A percentile compares a stretch with the other conserved stretches of the same genome.
phyloP scores from a whole-genome alignment of 2,113 vertebrate genomes.

The Archocentrus centrarchus region DNA sequence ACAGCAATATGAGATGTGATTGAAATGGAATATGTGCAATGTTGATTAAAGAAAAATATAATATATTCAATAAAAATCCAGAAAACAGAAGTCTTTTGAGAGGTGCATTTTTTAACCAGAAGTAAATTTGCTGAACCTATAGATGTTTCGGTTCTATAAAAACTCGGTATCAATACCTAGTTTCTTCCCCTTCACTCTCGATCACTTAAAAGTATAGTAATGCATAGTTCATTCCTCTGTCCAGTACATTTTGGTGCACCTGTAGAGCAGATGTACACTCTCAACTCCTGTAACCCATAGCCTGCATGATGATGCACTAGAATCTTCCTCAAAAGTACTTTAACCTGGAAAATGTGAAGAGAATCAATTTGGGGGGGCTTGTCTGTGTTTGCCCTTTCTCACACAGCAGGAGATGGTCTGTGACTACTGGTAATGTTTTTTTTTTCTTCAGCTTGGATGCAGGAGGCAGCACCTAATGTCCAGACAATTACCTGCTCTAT shows the following conservation, averaged over 20 bases:
- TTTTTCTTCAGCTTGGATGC: neutral
- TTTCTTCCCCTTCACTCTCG: neutral
- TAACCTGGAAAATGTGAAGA: neutral
- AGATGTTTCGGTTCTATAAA: neutral
- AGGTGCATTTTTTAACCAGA: conserved; percentile 9
- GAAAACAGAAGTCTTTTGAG: conserved; percentile 53
- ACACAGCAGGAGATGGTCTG: conserved; percentile 3
- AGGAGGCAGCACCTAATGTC: conserved; percentile 3
- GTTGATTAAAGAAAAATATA: conserved; percentile 84
- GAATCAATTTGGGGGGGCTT: neutral
- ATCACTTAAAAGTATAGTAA: neutral
- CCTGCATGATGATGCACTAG: neutral
- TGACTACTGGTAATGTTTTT: neutral
- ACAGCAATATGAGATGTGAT: conserved; percentile 88
- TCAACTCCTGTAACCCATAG: neutral
- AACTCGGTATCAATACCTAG: neutral
- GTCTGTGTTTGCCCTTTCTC: conserved; percentile 4
- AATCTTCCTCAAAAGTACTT: neutral
- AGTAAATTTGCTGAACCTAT: neutral
- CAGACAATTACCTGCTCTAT: neutral
- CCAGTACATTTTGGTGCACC: neutral
- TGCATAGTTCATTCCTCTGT: neutral
- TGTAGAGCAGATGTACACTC: neutral
- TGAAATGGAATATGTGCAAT: conserved; percentile 87
- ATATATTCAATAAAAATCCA: conserved; percentile 85